Percentiles rank a stretch among this genome's conserved stretches.
phyloP scores from a whole-genome alignment of 2,888 invertebrate genomes.

The Cryptus viduatorius region DNA sequence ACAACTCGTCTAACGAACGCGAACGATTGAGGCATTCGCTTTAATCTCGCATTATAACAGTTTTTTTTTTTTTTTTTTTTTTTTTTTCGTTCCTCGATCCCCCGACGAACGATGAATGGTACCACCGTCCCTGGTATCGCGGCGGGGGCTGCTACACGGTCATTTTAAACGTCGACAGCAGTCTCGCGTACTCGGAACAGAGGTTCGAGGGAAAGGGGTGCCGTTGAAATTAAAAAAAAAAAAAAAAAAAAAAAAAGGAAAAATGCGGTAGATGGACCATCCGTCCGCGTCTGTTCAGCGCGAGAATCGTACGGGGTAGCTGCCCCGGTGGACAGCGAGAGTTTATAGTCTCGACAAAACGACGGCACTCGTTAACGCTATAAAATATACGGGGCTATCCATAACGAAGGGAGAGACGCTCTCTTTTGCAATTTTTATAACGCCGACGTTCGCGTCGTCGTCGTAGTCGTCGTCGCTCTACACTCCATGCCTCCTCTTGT shows the following conservation, averaged over 20 bases:
- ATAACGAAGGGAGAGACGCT: slow-evolving; percentile 76
- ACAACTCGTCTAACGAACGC: slow-evolving; percentile 18
- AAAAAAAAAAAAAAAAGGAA: slow-evolving; percentile 30
- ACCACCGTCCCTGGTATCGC: neutral
- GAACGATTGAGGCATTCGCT: slow-evolving; percentile 40
- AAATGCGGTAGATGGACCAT: slow-evolving; percentile 53
- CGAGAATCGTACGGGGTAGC: slow-evolving; percentile 42
- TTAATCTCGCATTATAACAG: slow-evolving; percentile 29
- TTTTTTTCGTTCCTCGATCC: neutral
- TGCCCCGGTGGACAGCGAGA: slow-evolving; percentile 60
- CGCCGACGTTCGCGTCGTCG: slow-evolving; percentile 63
- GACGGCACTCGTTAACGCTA: slow-evolving; percentile 81
- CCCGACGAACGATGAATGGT: neutral
- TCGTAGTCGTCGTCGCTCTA: slow-evolving; percentile 44
- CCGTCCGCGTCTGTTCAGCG: slow-evolving; percentile 55
- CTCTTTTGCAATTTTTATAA: slow-evolving; percentile 76
- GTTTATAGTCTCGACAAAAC: slow-evolving; percentile 81
- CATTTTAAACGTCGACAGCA: slow-evolving; percentile 53
- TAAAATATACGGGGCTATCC: slow-evolving; percentile 80
- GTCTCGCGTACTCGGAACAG: slow-evolving; percentile 6
- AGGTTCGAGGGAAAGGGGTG: slow-evolving; percentile 17
- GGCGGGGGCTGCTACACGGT: neutral
- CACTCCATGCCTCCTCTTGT: slow-evolving; percentile 27
- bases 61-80: neutral
- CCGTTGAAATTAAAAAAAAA: slow-evolving; percentile 21